Evolutionary conservation across 2,113 vertebrate species (phyloP).

Genomic region (Mormoops blainvillei): DNA sequence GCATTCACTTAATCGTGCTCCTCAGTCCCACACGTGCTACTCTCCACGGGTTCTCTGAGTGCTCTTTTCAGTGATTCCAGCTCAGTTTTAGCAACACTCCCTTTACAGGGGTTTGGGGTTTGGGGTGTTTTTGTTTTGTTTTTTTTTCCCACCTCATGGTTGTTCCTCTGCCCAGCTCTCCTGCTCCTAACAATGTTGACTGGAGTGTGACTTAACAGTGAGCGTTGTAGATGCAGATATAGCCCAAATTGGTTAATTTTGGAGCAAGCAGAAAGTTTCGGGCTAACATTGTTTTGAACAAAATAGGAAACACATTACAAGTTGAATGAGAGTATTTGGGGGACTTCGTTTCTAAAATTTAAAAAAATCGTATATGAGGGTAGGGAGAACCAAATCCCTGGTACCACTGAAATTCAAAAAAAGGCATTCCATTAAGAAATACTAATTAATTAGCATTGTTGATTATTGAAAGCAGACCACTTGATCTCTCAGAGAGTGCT

Average conservation of each 20-base stretch:
- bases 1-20: rapidly evolving
- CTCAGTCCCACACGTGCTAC: rapidly evolving
- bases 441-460: neutral
- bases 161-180: neutral
- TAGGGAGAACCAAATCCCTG: neutral
- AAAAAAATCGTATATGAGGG: neutral
- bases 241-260: neutral
- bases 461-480: neutral
- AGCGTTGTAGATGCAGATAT: neutral
- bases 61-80: neutral
- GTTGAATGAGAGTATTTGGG: neutral
- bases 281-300: neutral
- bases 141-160: rapidly evolving
- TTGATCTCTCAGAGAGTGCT: neutral
- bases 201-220: neutral
- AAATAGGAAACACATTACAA: neutral
- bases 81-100: neutral
- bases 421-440: neutral
- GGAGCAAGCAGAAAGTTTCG: neutral
- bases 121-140: neutral
- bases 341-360: slow-evolving; percentile 2
- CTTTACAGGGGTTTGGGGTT: neutral
- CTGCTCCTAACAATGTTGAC: neutral
- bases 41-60: neutral
- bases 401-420: neutral